A percentile compares a stretch with the other conserved stretches of the same genome.
These are phyloP conservation scores for Papilio elwesi DNA, from an alignment of 2,888 invertebrate genomes.

Conservation along the genomic window DNA sequence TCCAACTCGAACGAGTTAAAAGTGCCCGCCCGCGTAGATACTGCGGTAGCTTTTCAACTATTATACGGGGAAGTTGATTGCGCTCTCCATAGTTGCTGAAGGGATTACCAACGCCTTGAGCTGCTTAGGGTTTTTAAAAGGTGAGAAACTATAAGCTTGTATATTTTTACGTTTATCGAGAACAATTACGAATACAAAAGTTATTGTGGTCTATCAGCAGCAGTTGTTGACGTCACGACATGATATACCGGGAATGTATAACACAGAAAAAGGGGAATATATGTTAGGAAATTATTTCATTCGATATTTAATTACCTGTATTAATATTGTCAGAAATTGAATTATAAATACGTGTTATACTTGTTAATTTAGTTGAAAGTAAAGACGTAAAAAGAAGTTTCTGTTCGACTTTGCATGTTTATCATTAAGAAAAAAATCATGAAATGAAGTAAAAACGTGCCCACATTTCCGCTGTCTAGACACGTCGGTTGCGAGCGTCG, in stretches of 20 bases:
- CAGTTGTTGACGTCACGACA: too few relatives aligned
- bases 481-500: slow-evolving; percentile 23
- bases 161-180: background rate
- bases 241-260: too few relatives aligned
- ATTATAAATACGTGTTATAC: too few relatives aligned
- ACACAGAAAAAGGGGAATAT: too few relatives aligned
- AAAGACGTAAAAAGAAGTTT: background rate
- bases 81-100: slow-evolving; percentile 39
- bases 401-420: background rate
- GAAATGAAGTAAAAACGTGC: slow-evolving; percentile 36
- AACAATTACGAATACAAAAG: too few relatives aligned
- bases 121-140: slow-evolving; percentile 20
- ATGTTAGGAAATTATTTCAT: too few relatives aligned
- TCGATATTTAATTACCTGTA: too few relatives aligned
- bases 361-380: too few relatives aligned
- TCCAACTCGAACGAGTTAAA: slow-evolving; percentile 47
- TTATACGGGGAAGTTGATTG: slow-evolving; percentile 42
- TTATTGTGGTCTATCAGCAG: too few relatives aligned
- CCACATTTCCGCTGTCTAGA: slow-evolving; percentile 35
- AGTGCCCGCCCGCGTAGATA: slow-evolving; percentile 35
- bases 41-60: slow-evolving; percentile 56
- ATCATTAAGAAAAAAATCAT: slow-evolving; percentile 11
- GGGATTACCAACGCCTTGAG: slow-evolving; percentile 30
- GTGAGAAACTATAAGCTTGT: background rate
- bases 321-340: too few relatives aligned